Evolutionary conservation across 1,140 invertebrate species (phyloP), one percentile per base, ranked within the genome.

Genomic region (Polyergus mexicanus): DNA sequence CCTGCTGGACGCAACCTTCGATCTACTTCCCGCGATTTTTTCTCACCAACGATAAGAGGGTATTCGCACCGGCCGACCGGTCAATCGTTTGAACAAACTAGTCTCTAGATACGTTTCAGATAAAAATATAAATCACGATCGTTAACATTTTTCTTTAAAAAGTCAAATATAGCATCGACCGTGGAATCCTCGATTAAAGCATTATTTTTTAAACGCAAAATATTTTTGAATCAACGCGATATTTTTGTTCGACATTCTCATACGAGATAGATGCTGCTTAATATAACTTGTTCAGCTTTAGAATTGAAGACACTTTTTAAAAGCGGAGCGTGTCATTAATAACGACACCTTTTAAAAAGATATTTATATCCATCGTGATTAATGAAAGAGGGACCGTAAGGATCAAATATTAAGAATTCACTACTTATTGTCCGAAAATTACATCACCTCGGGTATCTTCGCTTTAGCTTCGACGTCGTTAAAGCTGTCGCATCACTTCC

Each of bases 331-430:
- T 56, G 66, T 41, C 16, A 81, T 72, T 77, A 77, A 77, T 51
- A 77, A 47, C 3, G 38, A 77, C 19, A 54, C 44, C 69, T 22
- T 83, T 60, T 44, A 72, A 74, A 83, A 60, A 28, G 68, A 60
- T 71, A 83, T 72, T 58, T 81, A 56, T 51, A 81, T 44, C 38
- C 25, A 60, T 74, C 54, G 25, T 83, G 78, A 83, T 83, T 83
- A 83, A 83, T 83, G 68, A 83, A 72, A 28, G 68, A 19, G 56
- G 8, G 7, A 62, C 68, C 44, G 38, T 74, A 35, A 25, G n/a
- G 78, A 83, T 83, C 78, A 83, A 83, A 83, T 83, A 83, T 83
- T 83, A 83, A 83, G 78, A 83, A 83, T 83, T 83, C 78, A 83
- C 78, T 68, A 83, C 78, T 83, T 83, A 83, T 83, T 83, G 78